These are phyloP conservation scores for Heliconius charithonia DNA, from an alignment of 2,888 invertebrate species.

Conservation along the genomic window DNA sequence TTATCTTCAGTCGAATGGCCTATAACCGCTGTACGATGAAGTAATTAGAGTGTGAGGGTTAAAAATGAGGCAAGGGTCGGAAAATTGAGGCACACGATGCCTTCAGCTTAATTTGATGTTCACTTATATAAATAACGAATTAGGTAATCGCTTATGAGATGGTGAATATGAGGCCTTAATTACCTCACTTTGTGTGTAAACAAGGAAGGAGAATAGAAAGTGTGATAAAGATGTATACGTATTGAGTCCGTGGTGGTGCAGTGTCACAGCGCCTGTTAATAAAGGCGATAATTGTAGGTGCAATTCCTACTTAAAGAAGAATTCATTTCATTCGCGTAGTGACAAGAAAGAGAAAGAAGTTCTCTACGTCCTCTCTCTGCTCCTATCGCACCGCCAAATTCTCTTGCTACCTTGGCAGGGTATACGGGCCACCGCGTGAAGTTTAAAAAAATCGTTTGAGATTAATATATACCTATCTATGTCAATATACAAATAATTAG, in stretches of 20 bases:
- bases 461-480: not conserved
- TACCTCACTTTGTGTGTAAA: not conserved
- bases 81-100: constrained; percentile 66
- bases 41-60: constrained; percentile 54
- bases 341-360: too few relatives aligned
- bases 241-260: not conserved
- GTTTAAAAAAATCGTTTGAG: not conserved
- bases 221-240: not conserved
- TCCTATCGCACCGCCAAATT: too few relatives aligned
- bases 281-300: not conserved
- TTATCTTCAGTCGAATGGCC: constrained; percentile 44
- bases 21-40: constrained; percentile 50
- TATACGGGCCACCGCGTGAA: not conserved
- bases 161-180: not conserved
- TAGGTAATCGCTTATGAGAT: constrained; percentile 3
- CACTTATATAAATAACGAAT: constrained; percentile 31
- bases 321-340: not conserved
- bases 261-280: not conserved
- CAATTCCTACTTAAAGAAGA: not conserved
- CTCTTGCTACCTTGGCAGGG: not conserved
- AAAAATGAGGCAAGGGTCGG: constrained; percentile 62
- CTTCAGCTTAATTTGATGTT: constrained; percentile 67
- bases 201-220: not conserved
- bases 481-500: not conserved
- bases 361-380: too few relatives aligned